Evolutionary conservation across 2,113 vertebrate genomes (phyloP), one percentile per base, ranked within the genome.

Genomic region (Galemys pyrenaicus): DNA sequence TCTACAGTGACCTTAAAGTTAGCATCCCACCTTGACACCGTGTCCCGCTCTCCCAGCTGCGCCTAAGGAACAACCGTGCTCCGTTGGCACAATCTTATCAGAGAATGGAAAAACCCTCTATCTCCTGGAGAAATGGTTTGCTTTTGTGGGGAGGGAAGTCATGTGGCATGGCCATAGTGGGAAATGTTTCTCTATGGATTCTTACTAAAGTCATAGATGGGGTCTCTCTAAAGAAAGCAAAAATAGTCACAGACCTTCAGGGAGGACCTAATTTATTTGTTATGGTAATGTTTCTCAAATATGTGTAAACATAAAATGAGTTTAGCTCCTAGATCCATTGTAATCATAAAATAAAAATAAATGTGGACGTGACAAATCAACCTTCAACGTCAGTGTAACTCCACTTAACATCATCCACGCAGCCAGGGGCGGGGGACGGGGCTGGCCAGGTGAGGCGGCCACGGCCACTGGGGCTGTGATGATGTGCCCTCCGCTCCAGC

Each of bases 401-500:
- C 30, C 51, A 46, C 41, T 62, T 20, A 78, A 60, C 10, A 54
- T 49, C 17, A 3, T 35, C n/a, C 19, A n/a, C 39, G 56, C 6
- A 60, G n/a, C n/a, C 17, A 22, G 67, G 67, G 30, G 3, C 17
- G 10, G 67, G 67, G 30, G 3, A 3, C 13, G 9, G 17, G 3
- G 10, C 49, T 5, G 19, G 32, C 49, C 49, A 15, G 60, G 0
- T 9, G 2, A 49, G 49, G 68, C n/a, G 3, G 6, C 64, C 7
- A 8, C 11, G 13, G 10, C 35, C 12, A 4, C 8, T 3, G 65
- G 3, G 9, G 30, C 6, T 8, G 9, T 1, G 0, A 0, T 12
- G 41, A 8, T 7, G 12, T 28, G 60, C 37, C 35, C 2, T 0
- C 9, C 0, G 7, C 1, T 1, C 30, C 1, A 6, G 7, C 49